Conservation (phyloP, 1,140 invertebrate species). For the Diorhabda carinulata region DNA sequence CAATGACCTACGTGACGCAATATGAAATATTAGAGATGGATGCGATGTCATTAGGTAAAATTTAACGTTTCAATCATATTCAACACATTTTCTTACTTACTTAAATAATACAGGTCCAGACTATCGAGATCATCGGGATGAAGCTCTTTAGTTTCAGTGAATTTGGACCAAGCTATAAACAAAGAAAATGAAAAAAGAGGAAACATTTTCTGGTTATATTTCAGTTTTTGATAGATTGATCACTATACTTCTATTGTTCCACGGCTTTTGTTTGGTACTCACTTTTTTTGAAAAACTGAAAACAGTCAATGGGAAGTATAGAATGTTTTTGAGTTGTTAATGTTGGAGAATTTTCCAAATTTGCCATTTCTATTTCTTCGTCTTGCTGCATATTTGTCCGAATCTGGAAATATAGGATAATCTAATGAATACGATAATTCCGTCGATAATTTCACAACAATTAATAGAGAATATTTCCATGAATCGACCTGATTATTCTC, state of each 20-base stretch:
- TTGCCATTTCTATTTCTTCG: constrained; percentile 13
- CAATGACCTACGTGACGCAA: too few relatives aligned
- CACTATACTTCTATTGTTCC: too few relatives aligned
- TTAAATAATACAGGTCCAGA: constrained; percentile 37
- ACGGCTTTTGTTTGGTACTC: constrained; percentile 2
- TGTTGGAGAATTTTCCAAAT: constrained; percentile 9
- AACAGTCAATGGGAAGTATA: constrained; percentile 20
- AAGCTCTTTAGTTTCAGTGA: constrained; percentile 31
- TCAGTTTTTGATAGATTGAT: too few relatives aligned
- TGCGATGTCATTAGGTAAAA: too few relatives aligned
- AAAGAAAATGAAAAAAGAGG: background rate
- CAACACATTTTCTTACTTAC: constrained; percentile 28
- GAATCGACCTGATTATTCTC: too few relatives aligned
- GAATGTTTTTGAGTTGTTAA: constrained; percentile 5
- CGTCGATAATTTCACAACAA: background rate
- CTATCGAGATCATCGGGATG: constrained; percentile 35
- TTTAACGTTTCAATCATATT: too few relatives aligned
- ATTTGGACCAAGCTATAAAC: constrained; percentile 37
- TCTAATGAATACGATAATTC: background rate
- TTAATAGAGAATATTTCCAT: too few relatives aligned
- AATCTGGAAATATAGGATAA: background rate
- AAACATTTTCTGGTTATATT: too few relatives aligned
- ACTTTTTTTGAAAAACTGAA: constrained; percentile 28
- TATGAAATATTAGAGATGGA: too few relatives aligned
- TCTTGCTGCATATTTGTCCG: background rate